A percentile compares a stretch with the other conserved stretches of the same genome.
These are phyloP conservation scores for Meiosimyza decipiens DNA, from an alignment of 2,888 invertebrate genomes.

Conservation along the genomic window DNA sequence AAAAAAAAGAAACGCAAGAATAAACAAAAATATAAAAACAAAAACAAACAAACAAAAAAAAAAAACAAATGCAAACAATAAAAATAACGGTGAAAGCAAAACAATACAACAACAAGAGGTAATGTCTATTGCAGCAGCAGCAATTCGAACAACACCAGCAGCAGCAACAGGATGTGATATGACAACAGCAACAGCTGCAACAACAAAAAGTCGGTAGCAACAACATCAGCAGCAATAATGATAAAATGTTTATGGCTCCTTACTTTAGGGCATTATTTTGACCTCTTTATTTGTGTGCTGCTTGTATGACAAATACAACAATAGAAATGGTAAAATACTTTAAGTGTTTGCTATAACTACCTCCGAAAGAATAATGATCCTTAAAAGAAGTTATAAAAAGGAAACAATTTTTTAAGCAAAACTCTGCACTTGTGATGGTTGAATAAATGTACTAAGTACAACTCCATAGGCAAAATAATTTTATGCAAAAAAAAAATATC, in stretches of 20 bases:
- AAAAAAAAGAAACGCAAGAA: conserved; percentile 14
- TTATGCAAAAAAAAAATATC: no score
- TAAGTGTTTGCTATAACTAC: no score
- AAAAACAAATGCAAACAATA: neutral
- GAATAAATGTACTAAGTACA: no score
- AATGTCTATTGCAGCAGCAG: neutral
- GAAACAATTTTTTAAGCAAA: no score
- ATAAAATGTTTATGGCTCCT: conserved; percentile 12
- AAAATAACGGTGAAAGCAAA: conserved; percentile 9
- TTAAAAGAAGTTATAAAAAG: no score
- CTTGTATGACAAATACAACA: no score
- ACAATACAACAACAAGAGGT: neutral
- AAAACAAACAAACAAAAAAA: neutral
- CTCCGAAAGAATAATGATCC: no score
- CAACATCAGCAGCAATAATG: conserved; percentile 9
- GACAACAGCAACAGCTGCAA: neutral
- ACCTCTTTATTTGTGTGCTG: conserved; percentile 1
- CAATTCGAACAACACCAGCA: neutral
- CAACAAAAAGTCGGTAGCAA: neutral
- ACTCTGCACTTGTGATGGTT: no score
- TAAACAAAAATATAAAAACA: conserved; percentile 1
- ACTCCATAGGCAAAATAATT: no score
- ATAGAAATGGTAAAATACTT: no score
- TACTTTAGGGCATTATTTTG: conserved; percentile 15
- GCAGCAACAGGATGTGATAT: neutral